Conservation (phyloP, 2,888 invertebrate genomes). For the Rotaria socialis region DNA sequence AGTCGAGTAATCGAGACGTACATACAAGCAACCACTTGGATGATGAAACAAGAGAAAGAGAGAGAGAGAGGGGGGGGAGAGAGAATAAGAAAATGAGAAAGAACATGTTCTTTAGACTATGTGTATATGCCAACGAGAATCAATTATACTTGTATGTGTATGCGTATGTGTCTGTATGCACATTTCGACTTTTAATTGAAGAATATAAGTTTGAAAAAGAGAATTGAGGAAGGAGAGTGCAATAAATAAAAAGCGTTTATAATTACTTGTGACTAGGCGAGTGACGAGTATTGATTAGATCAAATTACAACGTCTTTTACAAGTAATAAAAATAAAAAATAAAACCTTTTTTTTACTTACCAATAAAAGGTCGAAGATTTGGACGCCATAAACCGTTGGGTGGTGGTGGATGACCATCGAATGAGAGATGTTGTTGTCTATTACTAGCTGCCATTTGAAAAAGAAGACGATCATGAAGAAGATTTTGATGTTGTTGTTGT, state of each 20-base stretch:
- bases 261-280: constrained; percentile 29
- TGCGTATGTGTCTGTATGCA: background rate
- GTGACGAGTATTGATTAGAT: background rate
- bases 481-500: background rate
- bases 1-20: constrained; percentile 18
- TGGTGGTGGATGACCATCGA: background rate
- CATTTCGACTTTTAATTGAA: constrained; percentile 18
- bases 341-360: background rate
- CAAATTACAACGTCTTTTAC: background rate
- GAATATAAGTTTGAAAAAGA: background rate
- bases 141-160: background rate
- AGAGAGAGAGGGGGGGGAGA: background rate
- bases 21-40: constrained; percentile 26
- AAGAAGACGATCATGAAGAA: constrained; percentile 32
- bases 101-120: constrained; percentile 16
- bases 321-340: background rate
- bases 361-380: background rate
- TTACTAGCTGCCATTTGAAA: background rate
- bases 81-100: background rate
- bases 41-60: background rate
- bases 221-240: background rate
- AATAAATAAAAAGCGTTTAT: constrained; percentile 13
- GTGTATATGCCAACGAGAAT: background rate
- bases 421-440: background rate
- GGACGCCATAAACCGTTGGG: constrained; percentile 14